A percentile compares a stretch with the other conserved stretches of the same genome.
These are phyloP conservation scores for Amiota mariae DNA, from an alignment of 2,888 invertebrate species.

Conservation along the genomic window DNA sequence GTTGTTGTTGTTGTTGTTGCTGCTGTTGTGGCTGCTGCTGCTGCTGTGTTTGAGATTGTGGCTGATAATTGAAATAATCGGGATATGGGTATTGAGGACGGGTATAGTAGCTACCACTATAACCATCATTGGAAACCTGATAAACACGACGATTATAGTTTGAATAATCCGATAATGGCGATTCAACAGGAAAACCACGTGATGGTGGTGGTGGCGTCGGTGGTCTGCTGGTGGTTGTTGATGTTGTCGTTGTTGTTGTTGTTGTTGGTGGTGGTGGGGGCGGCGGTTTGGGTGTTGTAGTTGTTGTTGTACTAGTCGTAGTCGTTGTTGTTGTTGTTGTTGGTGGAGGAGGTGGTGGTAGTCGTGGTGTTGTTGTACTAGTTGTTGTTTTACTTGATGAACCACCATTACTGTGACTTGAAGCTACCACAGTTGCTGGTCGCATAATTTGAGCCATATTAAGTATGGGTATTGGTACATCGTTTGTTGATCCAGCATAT, in stretches of 20 bases:
- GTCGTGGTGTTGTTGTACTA: conserved; percentile 33
- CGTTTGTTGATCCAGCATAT: background rate
- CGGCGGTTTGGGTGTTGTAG: conserved; percentile 37
- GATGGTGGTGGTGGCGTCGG: conserved; percentile 37
- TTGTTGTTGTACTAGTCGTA: conserved; percentile 42
- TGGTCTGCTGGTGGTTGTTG: conserved; percentile 45
- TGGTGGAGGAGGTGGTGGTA: conserved; percentile 36
- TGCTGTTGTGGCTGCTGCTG: background rate
- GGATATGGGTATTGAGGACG: conserved; percentile 71
- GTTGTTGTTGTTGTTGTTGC: conserved; percentile 41
- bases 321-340: conserved; percentile 49
- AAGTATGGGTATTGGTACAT: background rate
- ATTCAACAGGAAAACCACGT: conserved; percentile 35
- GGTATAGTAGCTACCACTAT: conserved; percentile 56
- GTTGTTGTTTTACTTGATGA: conserved; percentile 14
- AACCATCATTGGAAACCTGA: conserved; percentile 29
- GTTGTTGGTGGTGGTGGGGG: conserved; percentile 38
- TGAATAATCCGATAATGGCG: conserved; percentile 54
- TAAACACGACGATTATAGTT: conserved; percentile 65
- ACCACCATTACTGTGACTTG: background rate
- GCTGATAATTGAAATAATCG: conserved; percentile 65
- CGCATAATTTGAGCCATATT: conserved; percentile 35
- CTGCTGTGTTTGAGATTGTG: background rate
- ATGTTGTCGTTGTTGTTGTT: conserved; percentile 19
- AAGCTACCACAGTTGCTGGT: conserved; percentile 13